Evolutionary conservation across 2,113 vertebrate species (phyloP).

Genomic region (Lycaon pictus): DNA sequence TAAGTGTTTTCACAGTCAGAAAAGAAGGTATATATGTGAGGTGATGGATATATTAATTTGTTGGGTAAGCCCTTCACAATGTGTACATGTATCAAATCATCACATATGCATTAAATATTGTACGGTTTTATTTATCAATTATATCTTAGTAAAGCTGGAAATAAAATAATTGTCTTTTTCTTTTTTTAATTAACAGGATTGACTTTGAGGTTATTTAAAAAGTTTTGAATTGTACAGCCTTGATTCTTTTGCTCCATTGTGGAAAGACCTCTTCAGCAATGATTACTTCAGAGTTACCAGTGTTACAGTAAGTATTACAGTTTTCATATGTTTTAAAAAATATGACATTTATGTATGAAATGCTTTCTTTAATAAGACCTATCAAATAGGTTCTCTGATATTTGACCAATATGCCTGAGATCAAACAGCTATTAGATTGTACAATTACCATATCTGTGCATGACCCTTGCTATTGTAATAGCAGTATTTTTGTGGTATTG

Average conservation of each 20-base stretch:
- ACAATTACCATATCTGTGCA: background rate
- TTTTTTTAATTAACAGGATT: conserved; percentile 76
- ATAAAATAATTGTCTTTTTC: conserved; percentile 13
- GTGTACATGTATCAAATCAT: background rate
- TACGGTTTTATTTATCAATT: background rate
- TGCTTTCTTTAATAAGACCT: background rate
- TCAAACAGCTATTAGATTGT: background rate
- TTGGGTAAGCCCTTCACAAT: background rate
- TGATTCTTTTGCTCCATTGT: conserved; percentile 84
- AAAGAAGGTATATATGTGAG: background rate
- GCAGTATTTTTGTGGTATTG: background rate
- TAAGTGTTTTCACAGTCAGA: background rate
- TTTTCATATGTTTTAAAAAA: background rate
- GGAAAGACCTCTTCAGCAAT: conserved; percentile 88
- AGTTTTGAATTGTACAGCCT: conserved; percentile 79
- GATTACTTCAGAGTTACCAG: conserved; percentile 98
- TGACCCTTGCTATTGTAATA: background rate
- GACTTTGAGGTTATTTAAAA: conserved; percentile 80
- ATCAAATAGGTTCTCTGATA: background rate
- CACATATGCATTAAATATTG: background rate
- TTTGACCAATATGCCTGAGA: conserved; percentile 21
- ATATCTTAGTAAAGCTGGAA: background rate
- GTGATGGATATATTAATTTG: background rate
- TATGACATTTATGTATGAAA: background rate
- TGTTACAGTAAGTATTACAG: conserved; percentile 94